Evolutionary conservation across 2,888 invertebrate genomes (phyloP).

Genomic region (Zele albiditarsus): DNA sequence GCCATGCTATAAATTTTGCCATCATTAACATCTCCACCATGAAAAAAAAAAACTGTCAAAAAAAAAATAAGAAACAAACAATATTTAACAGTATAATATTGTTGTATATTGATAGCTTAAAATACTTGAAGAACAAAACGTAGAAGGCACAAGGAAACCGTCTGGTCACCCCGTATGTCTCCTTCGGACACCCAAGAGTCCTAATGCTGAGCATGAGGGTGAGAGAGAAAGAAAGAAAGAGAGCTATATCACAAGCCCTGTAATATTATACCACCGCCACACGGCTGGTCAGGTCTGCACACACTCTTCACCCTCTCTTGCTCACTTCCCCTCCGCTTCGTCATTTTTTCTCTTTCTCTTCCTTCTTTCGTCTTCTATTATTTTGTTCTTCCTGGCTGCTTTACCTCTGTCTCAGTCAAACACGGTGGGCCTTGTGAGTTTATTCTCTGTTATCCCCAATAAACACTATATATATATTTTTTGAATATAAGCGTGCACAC

Average conservation of each 20-base stretch:
- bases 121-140: constrained; percentile 11
- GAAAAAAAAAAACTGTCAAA: no score
- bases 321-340: constrained; percentile 28
- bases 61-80: no score
- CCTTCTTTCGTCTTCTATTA: constrained; percentile 20
- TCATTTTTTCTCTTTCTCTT: constrained; percentile 31
- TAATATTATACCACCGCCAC: constrained; percentile 68
- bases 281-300: constrained; percentile 51
- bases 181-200: constrained; percentile 47
- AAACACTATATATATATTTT: constrained; percentile 7
- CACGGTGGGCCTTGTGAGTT: neutral
- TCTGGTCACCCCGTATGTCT: constrained; percentile 58
- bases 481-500: constrained; percentile 1
- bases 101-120: neutral
- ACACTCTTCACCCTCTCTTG: constrained; percentile 25
- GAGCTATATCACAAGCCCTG: constrained; percentile 54
- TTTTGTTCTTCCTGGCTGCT: neutral
- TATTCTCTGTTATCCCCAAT: neutral
- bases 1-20: no score
- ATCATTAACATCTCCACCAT: no score
- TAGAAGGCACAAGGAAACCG: constrained; percentile 46
- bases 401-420: constrained; percentile 21
- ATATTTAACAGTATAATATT: neutral
- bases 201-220: constrained; percentile 28
- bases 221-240: neutral